Conservation (phyloP, 2,113 vertebrate species). For the Alethe castanea region DNA sequence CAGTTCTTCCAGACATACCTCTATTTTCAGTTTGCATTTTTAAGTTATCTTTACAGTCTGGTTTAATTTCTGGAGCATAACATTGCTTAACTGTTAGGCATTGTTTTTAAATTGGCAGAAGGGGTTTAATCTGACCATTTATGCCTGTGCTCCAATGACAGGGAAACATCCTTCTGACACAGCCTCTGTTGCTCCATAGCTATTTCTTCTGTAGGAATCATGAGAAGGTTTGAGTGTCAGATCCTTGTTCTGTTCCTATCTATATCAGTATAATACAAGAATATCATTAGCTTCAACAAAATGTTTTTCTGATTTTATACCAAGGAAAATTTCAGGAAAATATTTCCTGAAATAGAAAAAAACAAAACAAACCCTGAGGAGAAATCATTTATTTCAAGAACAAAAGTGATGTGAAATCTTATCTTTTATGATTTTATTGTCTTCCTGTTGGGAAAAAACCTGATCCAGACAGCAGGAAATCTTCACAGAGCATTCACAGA, state of each 20-base stretch:
- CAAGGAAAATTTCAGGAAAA: background rate
- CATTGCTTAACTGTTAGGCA: background rate
- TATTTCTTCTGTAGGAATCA: background rate
- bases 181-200: background rate
- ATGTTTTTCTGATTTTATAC: background rate
- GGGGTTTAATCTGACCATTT: background rate
- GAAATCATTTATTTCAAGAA: background rate
- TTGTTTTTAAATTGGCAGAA: background rate
- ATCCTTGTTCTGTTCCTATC: background rate
- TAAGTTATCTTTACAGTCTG: background rate
- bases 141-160: rapidly evolving
- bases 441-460: background rate
- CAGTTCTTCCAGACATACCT: background rate
- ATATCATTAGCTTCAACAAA: background rate
- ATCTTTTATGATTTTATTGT: background rate
- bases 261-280: background rate
- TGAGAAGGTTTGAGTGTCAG: background rate
- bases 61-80: background rate
- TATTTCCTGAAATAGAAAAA: background rate
- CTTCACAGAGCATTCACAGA: too few species aligned
- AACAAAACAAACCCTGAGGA: background rate
- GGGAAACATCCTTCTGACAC: background rate
- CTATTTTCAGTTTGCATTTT: background rate
- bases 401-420: background rate
- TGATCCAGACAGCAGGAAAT: too few species aligned